Evolutionary conservation across 2,113 vertebrate genomes (phyloP).

Genomic region (Phyllostomus discolor): DNA sequence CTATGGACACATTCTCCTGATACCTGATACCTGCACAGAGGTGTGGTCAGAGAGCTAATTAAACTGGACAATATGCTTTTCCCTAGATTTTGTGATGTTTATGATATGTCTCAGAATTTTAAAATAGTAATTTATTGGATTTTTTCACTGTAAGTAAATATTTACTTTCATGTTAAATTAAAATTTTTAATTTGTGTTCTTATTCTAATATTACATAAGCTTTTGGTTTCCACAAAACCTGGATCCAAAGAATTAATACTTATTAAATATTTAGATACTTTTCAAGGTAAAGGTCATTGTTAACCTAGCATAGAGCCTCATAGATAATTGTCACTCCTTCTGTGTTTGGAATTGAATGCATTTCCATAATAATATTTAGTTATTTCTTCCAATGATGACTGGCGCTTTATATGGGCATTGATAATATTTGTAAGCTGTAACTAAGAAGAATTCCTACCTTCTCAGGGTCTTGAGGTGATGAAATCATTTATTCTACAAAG

Average conservation of each 20-base stretch:
- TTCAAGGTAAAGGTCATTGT: background rate
- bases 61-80: background rate
- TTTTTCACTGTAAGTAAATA: background rate
- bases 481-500: background rate
- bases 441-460: background rate
- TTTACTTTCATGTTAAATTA: background rate
- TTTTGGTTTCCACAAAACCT: background rate
- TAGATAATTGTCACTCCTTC: background rate
- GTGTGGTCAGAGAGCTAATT: background rate
- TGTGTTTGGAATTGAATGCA: background rate
- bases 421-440: background rate
- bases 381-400: background rate
- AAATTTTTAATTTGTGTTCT: background rate
- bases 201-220: background rate
- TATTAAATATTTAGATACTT: background rate
- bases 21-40: background rate
- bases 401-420: background rate
- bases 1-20: rapidly evolving
- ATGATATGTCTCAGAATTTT: background rate
- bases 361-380: background rate
- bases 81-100: background rate
- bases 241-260: background rate
- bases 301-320: background rate
- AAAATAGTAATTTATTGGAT: background rate
- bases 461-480: background rate